Percentiles rank a stretch among this genome's conserved stretches.
phyloP scores from a whole-genome alignment of 2,113 vertebrate species.

The Amia ocellicauda region DNA sequence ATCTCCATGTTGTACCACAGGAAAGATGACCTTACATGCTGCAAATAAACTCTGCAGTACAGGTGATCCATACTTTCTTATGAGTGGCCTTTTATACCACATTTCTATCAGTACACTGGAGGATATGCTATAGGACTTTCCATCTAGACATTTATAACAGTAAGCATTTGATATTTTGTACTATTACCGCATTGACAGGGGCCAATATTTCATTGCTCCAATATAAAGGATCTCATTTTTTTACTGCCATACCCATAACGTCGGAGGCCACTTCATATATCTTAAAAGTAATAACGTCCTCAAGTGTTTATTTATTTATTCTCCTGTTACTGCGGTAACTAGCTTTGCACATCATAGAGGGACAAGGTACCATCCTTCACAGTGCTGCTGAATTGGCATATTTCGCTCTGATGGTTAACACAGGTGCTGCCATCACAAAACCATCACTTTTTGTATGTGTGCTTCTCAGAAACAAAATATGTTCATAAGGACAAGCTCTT shows the following conservation, averaged over 20 bases:
- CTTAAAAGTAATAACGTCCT: constrained; percentile 1
- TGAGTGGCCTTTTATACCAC: no score
- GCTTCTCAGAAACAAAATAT: no score
- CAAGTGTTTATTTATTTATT: constrained; percentile 5
- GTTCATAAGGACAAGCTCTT: no score
- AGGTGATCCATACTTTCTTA: no score
- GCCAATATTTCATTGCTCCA: background rate
- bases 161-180: constrained; percentile 3
- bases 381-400: no score
- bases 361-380: background rate
- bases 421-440: no score
- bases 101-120: background rate
- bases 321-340: background rate
- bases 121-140: background rate
- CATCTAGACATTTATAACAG: background rate
- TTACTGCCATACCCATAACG: background rate
- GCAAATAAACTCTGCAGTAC: no score
- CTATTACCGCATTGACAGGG: background rate
- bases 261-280: background rate
- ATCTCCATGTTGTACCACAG: no score
- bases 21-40: no score
- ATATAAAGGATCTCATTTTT: background rate
- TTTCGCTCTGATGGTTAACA: no score
- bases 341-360: background rate
- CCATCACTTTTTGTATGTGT: no score